These are phyloP conservation scores for Lichenostomus cassidix DNA, from an alignment of 2,113 vertebrate genomes.

Conservation along the genomic window DNA sequence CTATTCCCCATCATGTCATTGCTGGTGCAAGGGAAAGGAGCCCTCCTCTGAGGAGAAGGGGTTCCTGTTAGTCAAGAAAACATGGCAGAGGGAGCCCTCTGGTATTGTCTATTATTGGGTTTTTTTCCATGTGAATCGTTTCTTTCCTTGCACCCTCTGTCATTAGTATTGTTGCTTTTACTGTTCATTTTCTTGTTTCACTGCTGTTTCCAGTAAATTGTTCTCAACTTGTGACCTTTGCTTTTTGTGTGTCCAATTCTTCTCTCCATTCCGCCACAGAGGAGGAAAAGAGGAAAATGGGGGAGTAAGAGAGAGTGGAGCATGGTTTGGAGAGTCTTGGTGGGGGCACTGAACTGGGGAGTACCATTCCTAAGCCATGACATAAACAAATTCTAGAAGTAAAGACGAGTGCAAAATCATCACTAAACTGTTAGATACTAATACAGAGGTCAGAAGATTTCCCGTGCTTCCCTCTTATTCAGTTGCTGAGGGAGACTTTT, in stretches of 20 bases:
- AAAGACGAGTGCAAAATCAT: background rate
- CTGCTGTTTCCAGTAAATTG: background rate
- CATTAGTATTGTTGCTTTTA: background rate
- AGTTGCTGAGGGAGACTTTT: background rate
- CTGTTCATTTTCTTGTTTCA: background rate
- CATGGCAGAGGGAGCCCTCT: rapidly evolving
- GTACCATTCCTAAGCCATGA: background rate
- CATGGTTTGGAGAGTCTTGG: background rate
- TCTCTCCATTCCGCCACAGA: background rate
- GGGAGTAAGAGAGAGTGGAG: background rate
- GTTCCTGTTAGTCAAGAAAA: background rate
- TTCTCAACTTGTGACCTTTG: background rate
- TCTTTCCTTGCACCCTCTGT: background rate
- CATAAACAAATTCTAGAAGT: background rate
- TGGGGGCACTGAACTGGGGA: background rate
- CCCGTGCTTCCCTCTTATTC: background rate
- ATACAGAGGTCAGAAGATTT: background rate
- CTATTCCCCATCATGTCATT: background rate
- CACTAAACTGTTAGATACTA: background rate
- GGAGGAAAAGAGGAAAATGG: background rate
- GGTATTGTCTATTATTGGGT: rapidly evolving
- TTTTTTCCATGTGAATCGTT: background rate
- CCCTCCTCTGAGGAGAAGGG: background rate
- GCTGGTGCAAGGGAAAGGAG: rapidly evolving
- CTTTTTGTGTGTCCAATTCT: background rate